Base-by-base conservation (phyloP, 2,888 invertebrate species). In the Adineta ricciae region DNA sequence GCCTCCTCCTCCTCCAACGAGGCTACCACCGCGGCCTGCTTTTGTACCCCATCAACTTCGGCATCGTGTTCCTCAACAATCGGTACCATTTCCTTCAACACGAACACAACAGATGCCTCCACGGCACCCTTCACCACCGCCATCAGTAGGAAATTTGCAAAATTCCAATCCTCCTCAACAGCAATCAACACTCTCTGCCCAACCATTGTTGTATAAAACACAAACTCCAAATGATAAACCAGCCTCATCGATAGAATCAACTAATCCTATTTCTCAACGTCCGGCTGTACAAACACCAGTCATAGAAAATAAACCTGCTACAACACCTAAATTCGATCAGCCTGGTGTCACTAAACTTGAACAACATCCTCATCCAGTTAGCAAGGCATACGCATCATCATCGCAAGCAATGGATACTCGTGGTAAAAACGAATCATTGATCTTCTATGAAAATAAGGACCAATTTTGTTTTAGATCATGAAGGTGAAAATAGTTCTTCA, bases 31-130 rank as follows among this genome's bases (percentile, higher is more conserved):
- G 24, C 41, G 78, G 41, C 38, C 38, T 21, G 38, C 41, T n/a
- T 78, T 78, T n/a, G 78, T 78, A 78, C 78, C 78, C n/a, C 78
- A 78, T 78, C 78, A 78, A 41, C 78, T 78, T 41, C 78, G 78
- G 24, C 78, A 78, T 41, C 78, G 78, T 78, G 78, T 78, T 24
- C 78, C 78, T 41, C 78, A 78, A 41, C 78, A 78, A 78, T 41
- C 78, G 2, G 24, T 41, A 21, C 41, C 78, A 2, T 78, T 78
- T 78, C 41, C 78, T 24, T 41, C 41, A n/a, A 41, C n/a, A 9
- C n/a, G 41, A n/a, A 0, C 41, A 11, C 8, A 38, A 78, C 41
- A 41, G 24, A 41, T 41, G 38, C 41, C 38, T 41, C 78, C 21
- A 41, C 38, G 41, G 14, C 11, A n/a, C 11, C 78, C 38, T 41